Percentiles rank a stretch among this genome's conserved stretches.
phyloP scores from a whole-genome alignment of 92 coral and sea anemone genomes.

The Zoanthus gigantus region DNA sequence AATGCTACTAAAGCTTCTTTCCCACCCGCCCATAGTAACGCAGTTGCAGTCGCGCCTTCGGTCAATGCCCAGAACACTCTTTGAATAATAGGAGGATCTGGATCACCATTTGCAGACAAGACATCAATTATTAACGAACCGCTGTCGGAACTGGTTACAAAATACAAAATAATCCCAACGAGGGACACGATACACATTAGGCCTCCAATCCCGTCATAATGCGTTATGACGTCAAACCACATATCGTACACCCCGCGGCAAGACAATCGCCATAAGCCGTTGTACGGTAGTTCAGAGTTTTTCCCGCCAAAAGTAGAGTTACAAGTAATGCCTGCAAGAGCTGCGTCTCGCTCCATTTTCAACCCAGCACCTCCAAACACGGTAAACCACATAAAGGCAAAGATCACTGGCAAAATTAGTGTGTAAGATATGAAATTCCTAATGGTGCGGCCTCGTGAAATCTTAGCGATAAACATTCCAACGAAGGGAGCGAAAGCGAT shows the following conservation, averaged over 20 bases:
- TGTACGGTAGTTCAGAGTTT: slow-evolving; percentile 54
- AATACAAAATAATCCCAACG: slow-evolving; percentile 76
- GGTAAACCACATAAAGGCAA: slow-evolving; percentile 80
- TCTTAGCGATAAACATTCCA: slow-evolving; percentile 79
- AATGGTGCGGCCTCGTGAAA: slow-evolving; percentile 81
- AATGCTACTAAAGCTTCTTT: slow-evolving; percentile 72
- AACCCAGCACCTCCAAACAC: slow-evolving; percentile 88
- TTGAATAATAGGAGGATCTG: slow-evolving; percentile 86
- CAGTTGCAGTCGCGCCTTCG: slow-evolving; percentile 90
- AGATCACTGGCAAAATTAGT: slow-evolving; percentile 74
- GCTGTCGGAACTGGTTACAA: slow-evolving; percentile 96
- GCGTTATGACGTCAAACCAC: slow-evolving; percentile 86
- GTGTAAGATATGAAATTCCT: slow-evolving; percentile 78
- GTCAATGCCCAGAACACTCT: slow-evolving; percentile 93
- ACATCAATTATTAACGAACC: slow-evolving; percentile 91
- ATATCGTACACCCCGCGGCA: slow-evolving; percentile 70
- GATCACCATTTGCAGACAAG: slow-evolving; percentile 88
- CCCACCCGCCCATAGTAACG: slow-evolving; percentile 85
- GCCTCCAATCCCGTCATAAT: slow-evolving; percentile 71
- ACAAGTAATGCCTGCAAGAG: slow-evolving; percentile 67
- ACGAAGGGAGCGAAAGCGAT: slow-evolving; percentile 83
- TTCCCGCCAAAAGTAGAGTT: slow-evolving; percentile 69
- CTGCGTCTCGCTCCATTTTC: slow-evolving; percentile 89
- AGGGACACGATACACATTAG: slow-evolving; percentile 75
- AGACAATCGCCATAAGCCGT: slow-evolving; percentile 83